Evolutionary conservation across 2,888 invertebrate genomes (phyloP), one percentile per base, ranked within the genome.

Genomic region (Orthosia cruda): DNA sequence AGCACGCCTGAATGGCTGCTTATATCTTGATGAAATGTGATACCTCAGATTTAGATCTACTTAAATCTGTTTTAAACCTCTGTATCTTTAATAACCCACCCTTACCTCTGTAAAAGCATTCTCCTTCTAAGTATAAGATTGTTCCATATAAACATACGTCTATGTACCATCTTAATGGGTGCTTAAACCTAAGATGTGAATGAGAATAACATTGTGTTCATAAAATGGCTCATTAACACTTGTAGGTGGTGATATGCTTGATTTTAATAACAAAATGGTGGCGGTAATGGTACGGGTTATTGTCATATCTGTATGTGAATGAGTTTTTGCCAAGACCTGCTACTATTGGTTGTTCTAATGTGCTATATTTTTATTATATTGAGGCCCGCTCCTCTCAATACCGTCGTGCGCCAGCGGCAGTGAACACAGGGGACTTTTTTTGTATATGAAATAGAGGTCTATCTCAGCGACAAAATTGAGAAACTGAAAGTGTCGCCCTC

Each of bases 151-250:
- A 50, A 32, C 71, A 32, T 13, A 57, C 12, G 23, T 58, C 18
- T 62, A 45, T 23, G 23, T 40, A 45, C 59, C 52, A 45, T 70
- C 7, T 71, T 80, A 81, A 81, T 74, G 65, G 72, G 52, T 23
- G 15, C 26, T 65, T 63, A 55, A 74, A 84, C 65, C 71, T 32
- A 65, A 84, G 61, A 80, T 84, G 81, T 67, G 62, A 68, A 71
- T 65, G 74, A 69, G 62, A 80, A 80, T 65, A 75, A 76, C 67
- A 74, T 52, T 73, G 70, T 68, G 57, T 77, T 20, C 20, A 69
- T 72, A 61, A 69, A 81, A 68, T 47, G 59, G 13, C 73, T 77
- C 82, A 69, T 84, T 84, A 85, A 84, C 83, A 85, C 82, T 26
- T 76, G 82, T 71, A 61, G 66, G 66, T 75, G 75, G 69, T 58